A percentile compares a stretch with the other conserved stretches of the same genome.
Evolutionary conservation across 1,140 invertebrate genomes (phyloP).

Genomic region (Calephelis nemesis): DNA sequence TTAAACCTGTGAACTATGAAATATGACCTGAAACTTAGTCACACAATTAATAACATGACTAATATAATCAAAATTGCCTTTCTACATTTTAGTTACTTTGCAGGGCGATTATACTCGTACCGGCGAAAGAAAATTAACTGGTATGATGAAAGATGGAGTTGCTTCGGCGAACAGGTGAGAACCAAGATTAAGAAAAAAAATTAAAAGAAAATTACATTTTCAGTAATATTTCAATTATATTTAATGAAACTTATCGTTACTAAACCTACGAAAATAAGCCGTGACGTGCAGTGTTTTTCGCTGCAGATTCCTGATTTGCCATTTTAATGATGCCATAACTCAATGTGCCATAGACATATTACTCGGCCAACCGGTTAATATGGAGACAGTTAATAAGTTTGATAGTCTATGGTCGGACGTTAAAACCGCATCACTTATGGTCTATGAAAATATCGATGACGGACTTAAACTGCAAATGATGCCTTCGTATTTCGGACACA

Average conservation of each 20-base stretch:
- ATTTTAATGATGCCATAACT: slow-evolving; percentile 94
- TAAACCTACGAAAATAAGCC: no score
- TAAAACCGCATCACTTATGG: slow-evolving; percentile 78
- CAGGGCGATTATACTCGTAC: slow-evolving; percentile 98
- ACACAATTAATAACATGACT: no score
- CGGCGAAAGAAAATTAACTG: slow-evolving; percentile 96
- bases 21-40: no score
- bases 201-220: no score
- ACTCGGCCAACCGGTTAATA: slow-evolving; percentile 84
- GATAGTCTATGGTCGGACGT: slow-evolving; percentile 80
- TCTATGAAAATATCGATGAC: slow-evolving; percentile 65
- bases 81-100: slow-evolving; percentile 19
- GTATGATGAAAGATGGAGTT: slow-evolving; percentile 99
- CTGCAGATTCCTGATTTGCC: slow-evolving; percentile 92
- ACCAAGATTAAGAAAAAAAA: no score
- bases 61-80: no score
- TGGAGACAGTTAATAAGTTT: slow-evolving; percentile 75
- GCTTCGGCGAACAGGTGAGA: slow-evolving; percentile 97
- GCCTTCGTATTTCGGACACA: slow-evolving; percentile 63
- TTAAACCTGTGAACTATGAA: no score
- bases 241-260: no score
- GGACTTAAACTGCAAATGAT: slow-evolving; percentile 61
- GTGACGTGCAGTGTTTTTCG: slow-evolving; percentile 47
- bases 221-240: no score
- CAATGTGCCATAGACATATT: slow-evolving; percentile 95